Evolutionary conservation across 2,888 invertebrate genomes (phyloP).

Genomic region (Zhuqinia jingwanae): DNA sequence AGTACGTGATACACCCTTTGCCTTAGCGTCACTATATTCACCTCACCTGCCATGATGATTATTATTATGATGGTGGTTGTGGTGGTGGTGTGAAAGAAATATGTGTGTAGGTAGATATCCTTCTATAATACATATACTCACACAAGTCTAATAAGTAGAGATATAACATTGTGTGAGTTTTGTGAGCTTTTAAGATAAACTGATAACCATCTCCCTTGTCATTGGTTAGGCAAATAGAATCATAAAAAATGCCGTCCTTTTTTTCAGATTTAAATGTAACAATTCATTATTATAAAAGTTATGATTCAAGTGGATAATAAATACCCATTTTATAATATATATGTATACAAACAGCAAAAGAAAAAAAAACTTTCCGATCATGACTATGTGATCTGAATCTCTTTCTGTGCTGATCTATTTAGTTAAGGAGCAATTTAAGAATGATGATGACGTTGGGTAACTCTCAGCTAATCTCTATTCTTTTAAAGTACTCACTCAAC

Average conservation of each 20-base stretch:
- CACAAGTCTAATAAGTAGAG: too few species aligned
- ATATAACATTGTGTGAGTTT: slow-evolving; percentile 5
- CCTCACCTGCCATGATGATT: neutral
- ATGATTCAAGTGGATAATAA: slow-evolving; percentile 59
- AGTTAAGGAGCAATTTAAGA: neutral
- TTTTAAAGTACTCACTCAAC: slow-evolving; percentile 39
- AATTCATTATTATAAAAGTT: slow-evolving; percentile 66
- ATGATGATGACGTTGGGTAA: slow-evolving; percentile 25
- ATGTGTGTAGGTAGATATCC: neutral
- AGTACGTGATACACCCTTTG: slow-evolving; percentile 60
- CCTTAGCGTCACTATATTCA: slow-evolving; percentile 18
- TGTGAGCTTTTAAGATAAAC: slow-evolving; percentile 61
- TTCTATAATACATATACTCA: too few species aligned
- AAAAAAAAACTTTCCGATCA: slow-evolving; percentile 46
- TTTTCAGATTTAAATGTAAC: slow-evolving; percentile 64
- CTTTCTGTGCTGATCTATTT: slow-evolving; percentile 2
- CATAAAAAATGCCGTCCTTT: slow-evolving; percentile 56
- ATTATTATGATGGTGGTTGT: neutral
- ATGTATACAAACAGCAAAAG: too few species aligned
- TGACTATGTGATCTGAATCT: slow-evolving; percentile 1
- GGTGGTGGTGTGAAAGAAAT: neutral
- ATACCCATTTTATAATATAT: slow-evolving; percentile 40
- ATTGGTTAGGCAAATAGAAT: slow-evolving; percentile 59
- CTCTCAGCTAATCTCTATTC: slow-evolving; percentile 36
- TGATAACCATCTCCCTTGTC: slow-evolving; percentile 65